These are phyloP conservation scores for Atlantisia rogersi DNA, from an alignment of 2,113 vertebrate genomes.

Conservation along the genomic window DNA sequence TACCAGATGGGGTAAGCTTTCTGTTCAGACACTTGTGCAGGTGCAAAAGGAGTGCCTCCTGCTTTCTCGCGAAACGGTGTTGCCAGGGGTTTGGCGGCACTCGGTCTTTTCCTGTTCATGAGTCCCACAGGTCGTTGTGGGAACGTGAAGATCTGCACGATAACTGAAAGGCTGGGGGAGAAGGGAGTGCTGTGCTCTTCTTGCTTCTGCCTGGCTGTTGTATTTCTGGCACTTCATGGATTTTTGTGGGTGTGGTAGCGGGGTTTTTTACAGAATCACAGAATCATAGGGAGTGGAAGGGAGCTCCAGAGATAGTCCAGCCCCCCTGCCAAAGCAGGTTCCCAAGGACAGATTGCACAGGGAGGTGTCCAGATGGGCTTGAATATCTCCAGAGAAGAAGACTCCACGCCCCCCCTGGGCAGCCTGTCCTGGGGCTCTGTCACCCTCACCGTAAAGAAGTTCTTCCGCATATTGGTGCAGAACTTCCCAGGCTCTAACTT, in stretches of 20 bases:
- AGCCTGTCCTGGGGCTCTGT: too few species aligned
- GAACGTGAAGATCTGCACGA: not conserved
- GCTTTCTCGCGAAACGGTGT: not conserved
- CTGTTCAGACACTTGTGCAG: not conserved
- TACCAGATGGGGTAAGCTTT: constrained; percentile 93
- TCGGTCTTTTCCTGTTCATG: not conserved
- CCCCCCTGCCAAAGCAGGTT: too few species aligned
- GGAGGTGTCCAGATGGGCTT: too few species aligned
- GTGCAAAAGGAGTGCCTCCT: not conserved
- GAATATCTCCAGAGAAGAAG: too few species aligned
- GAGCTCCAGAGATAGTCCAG: too few species aligned
- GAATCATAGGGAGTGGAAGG: too few species aligned
- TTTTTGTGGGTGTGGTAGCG: not conserved
- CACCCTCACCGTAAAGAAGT: too few species aligned
- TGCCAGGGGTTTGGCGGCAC: not conserved
- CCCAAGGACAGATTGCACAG: too few species aligned
- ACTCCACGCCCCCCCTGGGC: too few species aligned
- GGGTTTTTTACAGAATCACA: not conserved
- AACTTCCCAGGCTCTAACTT: too few species aligned
- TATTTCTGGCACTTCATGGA: not conserved
- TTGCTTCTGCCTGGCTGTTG: not conserved
- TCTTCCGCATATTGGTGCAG: too few species aligned
- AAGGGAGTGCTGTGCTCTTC: not conserved
- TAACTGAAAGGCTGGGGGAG: not conserved
- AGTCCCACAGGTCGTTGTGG: fast-evolving